Conservation (phyloP, 2,888 invertebrate species). For the Norana najaformis region DNA sequence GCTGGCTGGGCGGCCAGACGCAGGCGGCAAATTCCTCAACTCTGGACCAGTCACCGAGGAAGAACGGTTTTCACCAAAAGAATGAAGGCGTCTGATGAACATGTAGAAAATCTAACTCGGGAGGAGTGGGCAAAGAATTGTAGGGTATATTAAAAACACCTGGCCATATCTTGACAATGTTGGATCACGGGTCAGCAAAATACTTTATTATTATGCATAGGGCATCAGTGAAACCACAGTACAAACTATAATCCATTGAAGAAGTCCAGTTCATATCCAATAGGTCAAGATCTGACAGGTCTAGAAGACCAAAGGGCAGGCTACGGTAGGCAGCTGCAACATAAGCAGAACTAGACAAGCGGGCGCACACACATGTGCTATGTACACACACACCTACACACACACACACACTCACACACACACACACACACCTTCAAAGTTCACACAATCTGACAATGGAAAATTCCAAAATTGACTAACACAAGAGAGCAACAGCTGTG, state of each 20-base stretch:
- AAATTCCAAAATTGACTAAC: background rate
- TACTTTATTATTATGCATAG: background rate
- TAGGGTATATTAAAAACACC: background rate
- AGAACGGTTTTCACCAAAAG: background rate
- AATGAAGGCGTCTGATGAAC: background rate
- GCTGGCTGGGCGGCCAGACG: background rate
- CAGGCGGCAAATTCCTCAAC: background rate
- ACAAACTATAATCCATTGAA: background rate
- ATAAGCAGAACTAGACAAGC: background rate
- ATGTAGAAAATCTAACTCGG: background rate
- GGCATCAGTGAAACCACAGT: background rate
- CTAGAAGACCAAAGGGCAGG: no score
- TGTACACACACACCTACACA: background rate
- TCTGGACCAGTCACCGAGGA: background rate
- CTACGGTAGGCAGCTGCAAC: background rate
- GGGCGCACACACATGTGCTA: no score
- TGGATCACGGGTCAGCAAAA: background rate
- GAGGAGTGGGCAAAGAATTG: no score
- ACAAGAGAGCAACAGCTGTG: no score
- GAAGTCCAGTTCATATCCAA: background rate
- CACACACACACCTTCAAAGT: background rate
- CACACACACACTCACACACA: background rate
- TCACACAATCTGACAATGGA: background rate
- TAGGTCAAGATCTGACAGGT: background rate
- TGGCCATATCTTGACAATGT: background rate